Evolutionary conservation across 2,888 invertebrate genomes (phyloP), one percentile per base, ranked within the genome.

Genomic region (Ectemnius cavifrons): DNA sequence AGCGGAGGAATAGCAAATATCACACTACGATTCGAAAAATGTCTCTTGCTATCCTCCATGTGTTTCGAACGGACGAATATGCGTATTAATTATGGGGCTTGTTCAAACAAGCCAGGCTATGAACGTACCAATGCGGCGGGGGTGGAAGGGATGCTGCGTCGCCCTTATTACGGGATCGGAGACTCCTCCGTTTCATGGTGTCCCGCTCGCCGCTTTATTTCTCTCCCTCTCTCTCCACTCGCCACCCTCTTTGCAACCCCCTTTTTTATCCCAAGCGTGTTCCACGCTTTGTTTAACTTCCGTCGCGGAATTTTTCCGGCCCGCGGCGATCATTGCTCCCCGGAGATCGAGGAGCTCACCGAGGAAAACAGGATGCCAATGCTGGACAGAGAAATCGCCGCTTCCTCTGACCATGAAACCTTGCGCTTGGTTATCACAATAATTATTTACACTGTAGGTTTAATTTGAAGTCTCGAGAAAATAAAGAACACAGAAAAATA

Each of bases 21-120:
- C 73, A 77, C 47, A 64, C 56, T 46, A 27, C 77, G 64, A 70
- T 77, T 83, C 74, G 79, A 84, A 84, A 84, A 84, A 84, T 79
- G 73, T 84, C 79, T 73, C 74, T 67, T 75, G 11, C 67, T 70
- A 70, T 70, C 59, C 47, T 61, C 59, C 67, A 70, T 37, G 8
- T 37, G 57, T 69, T 75, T 69, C 71, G 45, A 59, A 74, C 77
- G 67, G 72, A 71, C 85, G 89, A 88, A 87, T 83, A 84, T 86
- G 86, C 86, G 89, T 90, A 90, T 90, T 90, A 90, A 90, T 90
- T 90, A 90, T 89, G 88, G 88, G 83, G 83, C 90, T 90, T 90
- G 89, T 90, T 89, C 90, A 90, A 90, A 90, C 88, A 89, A 80
- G 73, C 13, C 63, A 49, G 47, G 11, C n/a, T 14, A 16, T 16